phyloP scores from a whole-genome alignment of 1,140 invertebrate genomes.

The Mercenaria mercenaria region DNA sequence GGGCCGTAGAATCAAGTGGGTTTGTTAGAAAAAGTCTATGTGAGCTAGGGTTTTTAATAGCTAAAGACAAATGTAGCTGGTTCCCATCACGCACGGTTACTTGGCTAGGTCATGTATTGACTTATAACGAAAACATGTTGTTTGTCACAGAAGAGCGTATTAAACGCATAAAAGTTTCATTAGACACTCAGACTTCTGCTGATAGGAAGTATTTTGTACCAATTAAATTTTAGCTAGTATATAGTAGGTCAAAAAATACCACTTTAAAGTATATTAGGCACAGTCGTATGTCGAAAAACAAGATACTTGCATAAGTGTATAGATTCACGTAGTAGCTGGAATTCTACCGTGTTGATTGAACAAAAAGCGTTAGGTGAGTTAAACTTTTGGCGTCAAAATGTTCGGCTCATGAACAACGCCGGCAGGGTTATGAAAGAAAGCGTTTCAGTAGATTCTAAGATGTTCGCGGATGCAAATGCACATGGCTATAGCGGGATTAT shows the following conservation, averaged over 20 bases:
- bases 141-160: too few relatives aligned
- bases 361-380: not conserved
- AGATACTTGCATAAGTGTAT: conserved; percentile 6
- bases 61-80: not conserved
- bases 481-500: not conserved
- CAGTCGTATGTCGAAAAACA: not conserved
- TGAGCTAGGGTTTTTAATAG: too few relatives aligned
- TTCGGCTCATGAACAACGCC: too few relatives aligned
- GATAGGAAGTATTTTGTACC: not conserved
- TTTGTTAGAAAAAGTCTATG: not conserved
- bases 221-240: not conserved
- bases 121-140: not conserved
- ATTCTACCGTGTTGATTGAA: not conserved
- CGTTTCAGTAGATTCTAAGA: too few relatives aligned
- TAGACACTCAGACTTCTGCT: not conserved
- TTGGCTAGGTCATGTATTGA: not conserved
- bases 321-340: not conserved
- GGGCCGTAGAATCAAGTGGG: too few relatives aligned
- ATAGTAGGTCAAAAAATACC: not conserved
- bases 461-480: not conserved
- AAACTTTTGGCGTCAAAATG: not conserved
- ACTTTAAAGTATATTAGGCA: not conserved
- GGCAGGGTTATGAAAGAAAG: too few relatives aligned
- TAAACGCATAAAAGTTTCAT: too few relatives aligned
- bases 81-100: not conserved